Conservation (phyloP, 2,888 invertebrate genomes). For the Entomobrya multifasciata region DNA sequence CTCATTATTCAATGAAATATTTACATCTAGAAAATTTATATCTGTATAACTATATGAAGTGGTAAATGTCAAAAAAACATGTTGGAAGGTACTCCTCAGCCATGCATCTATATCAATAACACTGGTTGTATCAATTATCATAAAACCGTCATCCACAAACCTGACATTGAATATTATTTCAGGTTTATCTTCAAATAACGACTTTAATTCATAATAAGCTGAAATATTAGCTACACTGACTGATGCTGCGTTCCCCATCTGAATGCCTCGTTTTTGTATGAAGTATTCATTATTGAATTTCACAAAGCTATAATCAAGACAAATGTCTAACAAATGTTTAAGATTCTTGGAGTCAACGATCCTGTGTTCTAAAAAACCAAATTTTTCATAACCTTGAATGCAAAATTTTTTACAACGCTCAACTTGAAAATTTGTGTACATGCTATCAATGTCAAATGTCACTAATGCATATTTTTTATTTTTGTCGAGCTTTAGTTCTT, state of each 20-base stretch:
- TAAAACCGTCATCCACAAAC: constrained; percentile 32
- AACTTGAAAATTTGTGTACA: background rate
- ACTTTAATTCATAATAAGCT: constrained; percentile 24
- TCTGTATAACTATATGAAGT: background rate
- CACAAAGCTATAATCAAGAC: constrained; percentile 27
- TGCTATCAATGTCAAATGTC: background rate
- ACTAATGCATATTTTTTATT: background rate
- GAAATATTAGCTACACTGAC: constrained; percentile 39
- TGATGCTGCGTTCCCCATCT: constrained; percentile 43
- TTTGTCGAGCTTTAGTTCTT: background rate
- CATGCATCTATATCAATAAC: constrained; percentile 11
- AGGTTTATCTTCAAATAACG: background rate
- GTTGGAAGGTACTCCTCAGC: constrained; percentile 5
- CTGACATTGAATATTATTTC: constrained; percentile 27
- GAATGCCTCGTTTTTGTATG: constrained; percentile 12
- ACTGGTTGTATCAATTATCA: constrained; percentile 8
- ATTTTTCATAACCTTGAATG: background rate
- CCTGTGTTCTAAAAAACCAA: background rate
- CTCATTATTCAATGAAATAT: too few relatives aligned
- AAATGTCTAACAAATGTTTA: background rate
- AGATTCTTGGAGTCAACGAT: background rate
- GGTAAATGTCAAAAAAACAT: constrained; percentile 42
- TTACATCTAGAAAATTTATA: constrained; percentile 5
- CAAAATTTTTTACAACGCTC: background rate
- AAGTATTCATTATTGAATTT: background rate